A percentile compares a stretch with the other conserved stretches of the same genome.
These are phyloP conservation scores for Anguilla rostrata DNA, from an alignment of 2,113 vertebrate genomes.

Conservation along the genomic window DNA sequence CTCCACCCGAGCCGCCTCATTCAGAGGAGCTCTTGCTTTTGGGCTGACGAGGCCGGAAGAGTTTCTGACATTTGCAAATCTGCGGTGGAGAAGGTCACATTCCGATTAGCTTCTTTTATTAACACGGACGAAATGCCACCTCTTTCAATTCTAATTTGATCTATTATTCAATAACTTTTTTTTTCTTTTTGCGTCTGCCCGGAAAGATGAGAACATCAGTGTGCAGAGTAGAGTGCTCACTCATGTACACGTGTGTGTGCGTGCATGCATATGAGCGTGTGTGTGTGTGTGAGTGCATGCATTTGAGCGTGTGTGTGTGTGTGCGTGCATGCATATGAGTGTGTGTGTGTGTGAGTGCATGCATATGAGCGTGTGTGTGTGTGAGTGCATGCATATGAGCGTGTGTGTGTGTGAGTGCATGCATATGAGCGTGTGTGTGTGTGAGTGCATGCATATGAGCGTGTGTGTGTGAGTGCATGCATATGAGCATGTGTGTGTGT, in stretches of 20 bases:
- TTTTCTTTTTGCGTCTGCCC: not conserved
- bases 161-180: not conserved
- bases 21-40: not conserved
- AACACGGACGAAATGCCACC: not conserved
- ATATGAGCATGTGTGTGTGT: too few species aligned
- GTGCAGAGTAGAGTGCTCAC: not conserved
- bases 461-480: too few species aligned
- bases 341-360: not conserved
- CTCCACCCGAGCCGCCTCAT: not conserved
- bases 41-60: not conserved
- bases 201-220: not conserved
- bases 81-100: not conserved
- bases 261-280: not conserved
- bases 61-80: slow-evolving; percentile 3
- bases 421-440: not conserved
- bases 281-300: not conserved
- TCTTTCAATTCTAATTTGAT: not conserved
- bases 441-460: not conserved
- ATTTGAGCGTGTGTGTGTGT: not conserved
- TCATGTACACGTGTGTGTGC: not conserved
- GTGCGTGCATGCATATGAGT: not conserved
- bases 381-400: not conserved
- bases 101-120: not conserved
- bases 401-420: not conserved
- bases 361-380: not conserved